phyloP scores from a whole-genome alignment of 2,888 invertebrate genomes.

The Andrena fulva region DNA sequence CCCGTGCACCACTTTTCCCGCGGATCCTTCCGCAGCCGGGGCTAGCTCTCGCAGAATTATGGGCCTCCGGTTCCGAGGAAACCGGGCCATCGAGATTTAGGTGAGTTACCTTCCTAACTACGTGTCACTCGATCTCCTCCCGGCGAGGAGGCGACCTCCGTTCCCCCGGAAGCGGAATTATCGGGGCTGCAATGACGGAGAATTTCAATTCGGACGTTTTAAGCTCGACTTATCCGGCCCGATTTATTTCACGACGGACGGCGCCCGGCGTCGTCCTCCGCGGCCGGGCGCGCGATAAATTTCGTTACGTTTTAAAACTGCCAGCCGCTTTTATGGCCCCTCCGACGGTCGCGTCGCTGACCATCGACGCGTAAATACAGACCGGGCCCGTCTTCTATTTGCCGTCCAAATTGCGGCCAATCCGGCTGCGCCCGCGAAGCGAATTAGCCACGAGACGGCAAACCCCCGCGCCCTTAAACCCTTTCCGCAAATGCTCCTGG shows the following conservation, averaged over 20 bases:
- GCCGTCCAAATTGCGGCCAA: conserved; percentile 43
- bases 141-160: conserved; percentile 13
- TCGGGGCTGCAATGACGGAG: conserved; percentile 44
- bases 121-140: conserved; percentile 64
- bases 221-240: conserved; percentile 33
- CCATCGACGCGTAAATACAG: neutral
- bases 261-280: neutral
- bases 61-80: conserved; percentile 63
- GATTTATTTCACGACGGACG: conserved; percentile 25
- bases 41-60: conserved; percentile 60
- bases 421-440: conserved; percentile 42
- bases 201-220: conserved; percentile 56
- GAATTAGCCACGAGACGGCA: conserved; percentile 58
- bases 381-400: conserved; percentile 31
- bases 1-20: conserved; percentile 31
- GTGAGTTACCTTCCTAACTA: conserved; percentile 64
- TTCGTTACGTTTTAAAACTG: conserved; percentile 4
- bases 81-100: conserved; percentile 69
- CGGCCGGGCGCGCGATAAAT: conserved; percentile 21
- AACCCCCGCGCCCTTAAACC: conserved; percentile 58
- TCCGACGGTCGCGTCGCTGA: neutral
- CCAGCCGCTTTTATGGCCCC: neutral
- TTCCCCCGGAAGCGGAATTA: conserved; percentile 47
- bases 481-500: conserved; percentile 55
- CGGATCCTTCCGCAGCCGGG: conserved; percentile 29